Evolutionary conservation across 2,113 vertebrate species (phyloP).

Genomic region (Dromaius novaehollandiae): DNA sequence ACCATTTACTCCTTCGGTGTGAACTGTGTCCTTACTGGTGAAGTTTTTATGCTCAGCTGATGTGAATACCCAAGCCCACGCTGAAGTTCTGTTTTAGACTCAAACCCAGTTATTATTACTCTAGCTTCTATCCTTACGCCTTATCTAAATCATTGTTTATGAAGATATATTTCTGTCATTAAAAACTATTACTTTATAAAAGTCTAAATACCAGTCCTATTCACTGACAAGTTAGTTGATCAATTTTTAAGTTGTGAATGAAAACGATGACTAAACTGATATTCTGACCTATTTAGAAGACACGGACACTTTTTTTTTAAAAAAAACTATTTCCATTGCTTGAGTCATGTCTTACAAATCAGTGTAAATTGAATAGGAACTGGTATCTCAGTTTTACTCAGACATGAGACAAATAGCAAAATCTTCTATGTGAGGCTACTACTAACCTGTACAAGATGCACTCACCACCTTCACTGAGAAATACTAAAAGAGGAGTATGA

Average conservation of each 20-base stretch:
- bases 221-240: neutral
- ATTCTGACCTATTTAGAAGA: neutral
- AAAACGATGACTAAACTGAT: neutral
- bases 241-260: neutral
- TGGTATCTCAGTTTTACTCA: neutral
- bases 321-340: neutral
- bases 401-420: neutral
- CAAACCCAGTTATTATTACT: neutral
- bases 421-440: neutral
- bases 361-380: neutral
- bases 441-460: neutral
- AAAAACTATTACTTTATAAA: neutral
- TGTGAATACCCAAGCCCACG: neutral
- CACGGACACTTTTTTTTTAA: neutral
- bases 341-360: neutral
- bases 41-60: neutral
- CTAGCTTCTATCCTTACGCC: neutral
- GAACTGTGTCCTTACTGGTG: neutral
- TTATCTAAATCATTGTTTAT: neutral
- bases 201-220: neutral
- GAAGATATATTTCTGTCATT: neutral
- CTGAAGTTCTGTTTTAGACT: neutral
- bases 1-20: neutral
- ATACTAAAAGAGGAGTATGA: neutral
- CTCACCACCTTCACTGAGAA: neutral